Base-by-base conservation (phyloP, 2,888 invertebrate species). In the Leptinotarsa rubiginosa region DNA sequence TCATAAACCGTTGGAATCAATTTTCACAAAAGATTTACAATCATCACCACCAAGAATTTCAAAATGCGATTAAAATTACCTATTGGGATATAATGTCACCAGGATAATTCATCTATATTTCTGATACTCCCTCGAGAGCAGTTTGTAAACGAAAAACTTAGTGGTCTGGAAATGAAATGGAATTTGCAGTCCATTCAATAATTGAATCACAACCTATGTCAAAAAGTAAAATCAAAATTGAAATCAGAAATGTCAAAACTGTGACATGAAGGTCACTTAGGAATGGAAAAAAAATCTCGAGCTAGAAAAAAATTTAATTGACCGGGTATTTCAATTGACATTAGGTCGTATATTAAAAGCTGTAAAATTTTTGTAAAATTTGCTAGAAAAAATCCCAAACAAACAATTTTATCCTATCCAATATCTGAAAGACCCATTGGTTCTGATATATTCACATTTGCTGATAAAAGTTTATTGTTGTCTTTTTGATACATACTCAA, bases 11-110 rank as follows among this genome's bases (percentile, higher is more conserved):
- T 16, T 71, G 4, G 54, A 56, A 41, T 13, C 62, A 2, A 66
- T 74, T 70, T 71, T 64, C 3, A 76, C 80, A 74, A 83, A 83
- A 74, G 68, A 79, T 65, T 71, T 83, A 72, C 75, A 82, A 64
- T 77, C 73, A 16, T 84, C 83, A 75, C 76, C 82, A 12, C 22
- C 22, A 10, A 56, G 56, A 16, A 2, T 56, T 10, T 25, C 1
- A 31, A 31, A 31, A 62, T n/a, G 4, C 25, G n/a, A 41, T 18
- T n/a, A 2, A 62, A 62, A 62, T n/a, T 62, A n/a, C n/a, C 3
- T 22, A n/a, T 41, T 62, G 41, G 16, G 41, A 16, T 62, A 31
- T 25, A 62, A 62, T 62, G 7, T 62, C 2, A n/a, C 41, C 41
- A 41, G 62, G 62, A 62, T 41, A 31, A 41, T 62, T n/a, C 3